phyloP scores from a whole-genome alignment of 2,888 invertebrate genomes.

The Alentia gelatinosa region DNA sequence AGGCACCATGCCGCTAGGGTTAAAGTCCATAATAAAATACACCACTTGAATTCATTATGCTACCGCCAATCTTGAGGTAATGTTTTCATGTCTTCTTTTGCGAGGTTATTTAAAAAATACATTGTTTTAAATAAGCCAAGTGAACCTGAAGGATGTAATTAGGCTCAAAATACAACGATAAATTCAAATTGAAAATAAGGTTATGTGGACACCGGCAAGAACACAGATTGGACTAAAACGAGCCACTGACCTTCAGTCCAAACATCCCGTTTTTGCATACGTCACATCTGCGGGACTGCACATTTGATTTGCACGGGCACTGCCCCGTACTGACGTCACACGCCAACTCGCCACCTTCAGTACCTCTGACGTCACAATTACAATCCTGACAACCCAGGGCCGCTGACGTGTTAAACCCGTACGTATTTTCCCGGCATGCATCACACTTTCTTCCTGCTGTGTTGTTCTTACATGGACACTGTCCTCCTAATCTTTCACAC shows the following conservation, averaged over 20 bases:
- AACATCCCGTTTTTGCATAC: slow-evolving; percentile 65
- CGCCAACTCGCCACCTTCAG: neutral
- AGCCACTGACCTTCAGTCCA: slow-evolving; percentile 52
- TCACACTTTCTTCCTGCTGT: slow-evolving; percentile 97
- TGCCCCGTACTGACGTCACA: slow-evolving; percentile 60
- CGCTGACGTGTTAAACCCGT: slow-evolving; percentile 87
- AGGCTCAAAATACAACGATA: no score
- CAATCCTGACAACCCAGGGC: slow-evolving; percentile 58
- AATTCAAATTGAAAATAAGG: no score
- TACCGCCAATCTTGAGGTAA: no score
- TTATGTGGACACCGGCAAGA: no score
- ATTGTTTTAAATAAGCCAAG: no score
- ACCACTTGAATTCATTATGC: no score
- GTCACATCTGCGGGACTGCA: slow-evolving; percentile 63
- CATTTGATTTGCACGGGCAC: slow-evolving; percentile 62
- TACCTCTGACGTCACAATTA: slow-evolving; percentile 57
- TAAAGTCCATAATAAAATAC: no score
- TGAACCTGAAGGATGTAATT: no score
- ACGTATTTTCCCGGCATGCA: slow-evolving; percentile 96
- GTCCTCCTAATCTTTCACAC: slow-evolving; percentile 85
- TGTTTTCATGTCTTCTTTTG: no score
- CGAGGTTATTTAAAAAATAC: no score
- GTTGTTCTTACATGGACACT: slow-evolving; percentile 84
- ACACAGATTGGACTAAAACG: no score
- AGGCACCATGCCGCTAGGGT: no score